Percentiles rank a stretch among this genome's conserved stretches.
Conservation (phyloP, 1,140 invertebrate genomes). For the Trachymyrmex septentrionalis region DNA sequence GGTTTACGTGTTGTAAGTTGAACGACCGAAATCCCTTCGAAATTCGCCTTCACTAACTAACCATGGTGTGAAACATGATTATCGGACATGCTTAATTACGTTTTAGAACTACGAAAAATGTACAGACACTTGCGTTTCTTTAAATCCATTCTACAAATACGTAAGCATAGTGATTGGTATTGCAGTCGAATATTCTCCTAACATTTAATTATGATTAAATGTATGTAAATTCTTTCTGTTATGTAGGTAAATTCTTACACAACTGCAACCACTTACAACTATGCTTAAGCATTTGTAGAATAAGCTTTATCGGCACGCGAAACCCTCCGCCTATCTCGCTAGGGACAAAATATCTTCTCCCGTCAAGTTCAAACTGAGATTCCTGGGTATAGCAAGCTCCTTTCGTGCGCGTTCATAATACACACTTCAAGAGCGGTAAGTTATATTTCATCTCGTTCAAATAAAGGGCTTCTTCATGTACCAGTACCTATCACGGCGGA, state of each 20-base stretch:
- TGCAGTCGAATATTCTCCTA: too few species aligned
- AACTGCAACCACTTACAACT: too few species aligned
- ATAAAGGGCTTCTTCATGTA: slow-evolving; percentile 58
- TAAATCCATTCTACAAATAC: too few species aligned
- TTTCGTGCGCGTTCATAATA: slow-evolving; percentile 22
- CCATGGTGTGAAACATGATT: not conserved
- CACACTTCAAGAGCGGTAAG: slow-evolving; percentile 33
- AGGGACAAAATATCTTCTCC: slow-evolving; percentile 5
- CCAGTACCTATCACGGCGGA: not conserved
- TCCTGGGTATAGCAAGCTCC: not conserved
- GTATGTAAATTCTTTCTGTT: too few species aligned
- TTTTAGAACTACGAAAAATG: not conserved
- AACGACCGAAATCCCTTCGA: slow-evolving; percentile 59
- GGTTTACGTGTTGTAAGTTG: slow-evolving; percentile 72
- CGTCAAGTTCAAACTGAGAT: not conserved
- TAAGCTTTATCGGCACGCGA: not conserved
- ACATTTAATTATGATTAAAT: too few species aligned
- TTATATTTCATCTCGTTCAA: slow-evolving; percentile 73
- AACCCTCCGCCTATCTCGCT: not conserved
- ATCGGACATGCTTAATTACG: slow-evolving; percentile 23
- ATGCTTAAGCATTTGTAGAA: too few species aligned
- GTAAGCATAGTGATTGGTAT: too few species aligned
- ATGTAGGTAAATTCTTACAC: too few species aligned
- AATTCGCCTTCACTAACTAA: slow-evolving; percentile 40
- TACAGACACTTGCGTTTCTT: not conserved